Evolutionary conservation across 1,140 invertebrate genomes (phyloP).

Genomic region (Lucilia cuprina): DNA sequence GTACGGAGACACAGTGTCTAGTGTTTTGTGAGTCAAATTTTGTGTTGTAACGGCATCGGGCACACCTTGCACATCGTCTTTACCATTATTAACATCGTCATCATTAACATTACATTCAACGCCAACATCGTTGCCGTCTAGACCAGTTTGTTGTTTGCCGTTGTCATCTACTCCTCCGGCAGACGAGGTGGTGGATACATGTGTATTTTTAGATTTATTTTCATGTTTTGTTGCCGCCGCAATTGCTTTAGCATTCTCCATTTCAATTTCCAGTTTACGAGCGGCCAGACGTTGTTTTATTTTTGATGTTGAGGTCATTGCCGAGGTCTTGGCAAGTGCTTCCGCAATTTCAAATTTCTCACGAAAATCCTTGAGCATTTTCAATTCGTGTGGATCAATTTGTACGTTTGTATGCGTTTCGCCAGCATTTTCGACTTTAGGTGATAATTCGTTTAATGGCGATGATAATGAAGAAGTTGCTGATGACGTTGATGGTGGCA

Average conservation of each 20-base stretch:
- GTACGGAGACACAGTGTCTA: slow-evolving; percentile 36
- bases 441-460: background rate
- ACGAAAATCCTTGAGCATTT: slow-evolving; percentile 61
- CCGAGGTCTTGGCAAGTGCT: slow-evolving; percentile 66
- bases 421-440: background rate
- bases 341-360: slow-evolving; percentile 68
- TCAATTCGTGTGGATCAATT: slow-evolving; percentile 36
- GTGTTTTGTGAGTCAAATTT: slow-evolving; percentile 40
- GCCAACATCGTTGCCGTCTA: background rate
- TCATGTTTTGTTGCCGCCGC: background rate
- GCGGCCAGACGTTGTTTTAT: slow-evolving; percentile 66
- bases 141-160: background rate
- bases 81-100: background rate
- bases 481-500: background rate
- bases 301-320: slow-evolving; percentile 67
- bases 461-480: background rate
- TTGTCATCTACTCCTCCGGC: background rate
- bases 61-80: slow-evolving; percentile 8
- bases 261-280: slow-evolving; percentile 64
- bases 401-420: background rate
- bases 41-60: slow-evolving; percentile 32
- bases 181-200: background rate
- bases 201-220: slow-evolving; percentile 13
- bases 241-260: slow-evolving; percentile 49
- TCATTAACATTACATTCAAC: background rate